Evolutionary conservation across 2,888 invertebrate species (phyloP).

Genomic region (Sabatieria punctata): DNA sequence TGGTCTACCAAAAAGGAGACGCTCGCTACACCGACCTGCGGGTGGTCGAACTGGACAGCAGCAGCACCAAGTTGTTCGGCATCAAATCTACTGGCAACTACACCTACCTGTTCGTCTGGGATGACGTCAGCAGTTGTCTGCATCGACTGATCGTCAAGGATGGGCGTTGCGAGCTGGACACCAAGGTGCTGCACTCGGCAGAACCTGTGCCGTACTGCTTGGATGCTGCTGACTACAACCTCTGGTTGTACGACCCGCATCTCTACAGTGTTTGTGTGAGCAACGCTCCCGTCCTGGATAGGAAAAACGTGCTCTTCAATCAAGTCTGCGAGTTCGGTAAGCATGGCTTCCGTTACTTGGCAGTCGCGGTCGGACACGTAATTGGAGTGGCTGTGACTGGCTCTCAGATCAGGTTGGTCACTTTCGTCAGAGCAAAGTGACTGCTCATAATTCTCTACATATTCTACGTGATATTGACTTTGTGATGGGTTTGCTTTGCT

Average conservation of each 20-base stretch:
- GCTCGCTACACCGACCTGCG: background rate
- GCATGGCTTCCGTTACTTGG: background rate
- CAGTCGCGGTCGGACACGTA: too few relatives aligned
- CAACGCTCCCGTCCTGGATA: background rate
- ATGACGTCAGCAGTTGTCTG: constrained; percentile 4
- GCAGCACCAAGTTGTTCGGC: background rate
- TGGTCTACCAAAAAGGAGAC: constrained; percentile 4
- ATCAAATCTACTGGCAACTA: too few relatives aligned
- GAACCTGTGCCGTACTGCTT: constrained; percentile 3
- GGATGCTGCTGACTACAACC: background rate
- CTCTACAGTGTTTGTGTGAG: background rate
- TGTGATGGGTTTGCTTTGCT: too few relatives aligned
- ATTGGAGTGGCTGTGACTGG: too few relatives aligned
- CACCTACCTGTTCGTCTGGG: constrained; percentile 5
- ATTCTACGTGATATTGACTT: too few relatives aligned
- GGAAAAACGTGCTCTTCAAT: background rate
- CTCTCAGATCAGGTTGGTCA: too few relatives aligned
- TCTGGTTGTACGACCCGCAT: constrained; percentile 8
- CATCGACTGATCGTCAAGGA: constrained; percentile 3
- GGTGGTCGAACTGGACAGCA: background rate
- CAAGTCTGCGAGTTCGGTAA: background rate
- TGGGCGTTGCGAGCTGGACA: constrained; percentile 2
- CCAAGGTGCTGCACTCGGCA: constrained; percentile 3
- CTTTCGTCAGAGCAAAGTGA: too few relatives aligned
- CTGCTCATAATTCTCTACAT: too few relatives aligned